These are phyloP conservation scores for Lordiphosa andalusiaca DNA, from an alignment of 2,888 invertebrate species.

Conservation along the genomic window DNA sequence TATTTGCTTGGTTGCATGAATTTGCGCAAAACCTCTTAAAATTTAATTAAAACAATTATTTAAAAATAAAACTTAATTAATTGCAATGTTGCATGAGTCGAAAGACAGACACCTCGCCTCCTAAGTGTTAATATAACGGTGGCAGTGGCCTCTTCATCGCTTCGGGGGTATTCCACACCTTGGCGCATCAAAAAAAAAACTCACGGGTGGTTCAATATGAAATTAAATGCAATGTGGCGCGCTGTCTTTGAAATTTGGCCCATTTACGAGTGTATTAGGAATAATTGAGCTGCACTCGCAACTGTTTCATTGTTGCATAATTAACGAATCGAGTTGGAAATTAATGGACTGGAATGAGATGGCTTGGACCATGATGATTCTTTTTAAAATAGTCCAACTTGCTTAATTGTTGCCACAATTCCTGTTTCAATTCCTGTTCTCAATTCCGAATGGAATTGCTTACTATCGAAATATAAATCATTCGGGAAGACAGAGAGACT, in stretches of 20 bases:
- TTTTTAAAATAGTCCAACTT: no score
- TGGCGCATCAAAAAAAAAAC: not conserved
- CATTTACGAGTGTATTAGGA: constrained; percentile 20
- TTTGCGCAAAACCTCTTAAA: constrained; percentile 58
- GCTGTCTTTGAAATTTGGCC: constrained; percentile 16
- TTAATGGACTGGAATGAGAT: constrained; percentile 10
- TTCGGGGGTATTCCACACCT: constrained; percentile 60
- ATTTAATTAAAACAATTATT: constrained; percentile 72
- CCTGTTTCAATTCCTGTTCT: no score
- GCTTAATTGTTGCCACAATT: no score
- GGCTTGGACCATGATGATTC: no score
- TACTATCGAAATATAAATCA: no score
- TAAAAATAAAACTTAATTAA: constrained; percentile 72
- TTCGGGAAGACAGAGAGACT: no score
- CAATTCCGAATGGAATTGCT: no score
- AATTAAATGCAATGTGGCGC: constrained; percentile 28
- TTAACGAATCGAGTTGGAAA: constrained; percentile 13
- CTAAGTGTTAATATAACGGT: constrained; percentile 57
- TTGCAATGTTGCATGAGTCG: constrained; percentile 70
- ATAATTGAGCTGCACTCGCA: constrained; percentile 22
- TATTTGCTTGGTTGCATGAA: constrained; percentile 54
- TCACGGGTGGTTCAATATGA: constrained; percentile 34
- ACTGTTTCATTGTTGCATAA: constrained; percentile 20
- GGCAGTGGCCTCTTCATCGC: constrained; percentile 61
- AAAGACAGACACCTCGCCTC: constrained; percentile 27